Conservation (phyloP, 2,888 invertebrate genomes). For the Anorthoa munda region DNA sequence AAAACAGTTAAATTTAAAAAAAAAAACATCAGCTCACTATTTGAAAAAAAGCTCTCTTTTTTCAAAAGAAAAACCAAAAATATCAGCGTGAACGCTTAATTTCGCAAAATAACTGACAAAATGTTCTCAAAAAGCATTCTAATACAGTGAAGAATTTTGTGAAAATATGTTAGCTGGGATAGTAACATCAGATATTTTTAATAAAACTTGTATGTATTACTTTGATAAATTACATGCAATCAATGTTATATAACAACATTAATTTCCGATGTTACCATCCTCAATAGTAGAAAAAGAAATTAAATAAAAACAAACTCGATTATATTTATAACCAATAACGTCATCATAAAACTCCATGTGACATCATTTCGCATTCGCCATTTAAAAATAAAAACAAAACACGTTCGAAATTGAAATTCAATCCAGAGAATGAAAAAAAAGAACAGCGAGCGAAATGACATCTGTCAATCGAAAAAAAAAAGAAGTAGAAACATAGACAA, state of each 20-base stretch:
- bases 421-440: neutral
- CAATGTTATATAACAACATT: neutral
- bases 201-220: neutral
- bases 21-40: slow-evolving; percentile 64
- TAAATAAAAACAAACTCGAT: slow-evolving; percentile 22
- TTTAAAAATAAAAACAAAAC: slow-evolving; percentile 9
- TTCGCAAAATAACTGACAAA: slow-evolving; percentile 66
- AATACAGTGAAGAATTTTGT: slow-evolving; percentile 54
- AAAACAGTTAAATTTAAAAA: slow-evolving; percentile 37
- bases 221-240: slow-evolving; percentile 19
- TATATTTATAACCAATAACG: slow-evolving; percentile 23
- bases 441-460: slow-evolving; percentile 50
- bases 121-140: slow-evolving; percentile 60
- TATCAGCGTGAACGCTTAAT: slow-evolving; percentile 52
- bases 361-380: slow-evolving; percentile 57
- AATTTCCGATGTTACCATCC: slow-evolving; percentile 27
- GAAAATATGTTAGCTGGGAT: slow-evolving; percentile 35
- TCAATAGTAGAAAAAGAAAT: slow-evolving; percentile 15
- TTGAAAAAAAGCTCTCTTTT: slow-evolving; percentile 57
- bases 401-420: slow-evolving; percentile 20
- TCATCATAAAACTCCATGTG: slow-evolving; percentile 20
- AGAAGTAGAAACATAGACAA: slow-evolving; percentile 37
- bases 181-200: slow-evolving; percentile 12
- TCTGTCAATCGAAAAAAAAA: slow-evolving; percentile 32
- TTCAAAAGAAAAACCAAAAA: slow-evolving; percentile 60